A percentile compares a stretch with the other conserved stretches of the same genome.
phyloP scores from a whole-genome alignment of 2,113 vertebrate species.

The Tretioscincus oriximinensis region DNA sequence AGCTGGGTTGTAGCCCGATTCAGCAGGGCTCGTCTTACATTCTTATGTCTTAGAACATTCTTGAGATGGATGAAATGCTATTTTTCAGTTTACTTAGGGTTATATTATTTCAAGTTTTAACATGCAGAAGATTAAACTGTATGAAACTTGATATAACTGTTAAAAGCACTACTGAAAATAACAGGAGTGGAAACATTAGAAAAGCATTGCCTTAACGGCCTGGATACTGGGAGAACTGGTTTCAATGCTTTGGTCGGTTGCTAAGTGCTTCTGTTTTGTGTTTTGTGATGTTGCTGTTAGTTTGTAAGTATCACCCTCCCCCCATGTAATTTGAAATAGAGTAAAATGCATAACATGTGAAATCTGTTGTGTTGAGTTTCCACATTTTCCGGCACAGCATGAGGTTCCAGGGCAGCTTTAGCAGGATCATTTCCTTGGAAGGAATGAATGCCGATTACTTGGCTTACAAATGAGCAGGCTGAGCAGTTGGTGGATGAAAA shows the following conservation, averaged over 20 bases:
- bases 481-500: neutral
- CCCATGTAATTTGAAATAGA: neutral
- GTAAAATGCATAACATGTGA: neutral
- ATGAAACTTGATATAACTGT: neutral
- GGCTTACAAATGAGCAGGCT: neutral
- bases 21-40: neutral
- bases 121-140: neutral
- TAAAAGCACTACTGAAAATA: neutral
- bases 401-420: neutral
- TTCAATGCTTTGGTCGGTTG: neutral
- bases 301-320: neutral
- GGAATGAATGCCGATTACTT: neutral
- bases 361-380: neutral
- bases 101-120: neutral
- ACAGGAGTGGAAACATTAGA: fast-evolving
- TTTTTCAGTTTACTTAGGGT: neutral
- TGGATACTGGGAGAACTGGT: neutral
- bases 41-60: neutral
- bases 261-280: neutral
- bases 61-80: neutral
- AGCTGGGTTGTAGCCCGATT: no score
- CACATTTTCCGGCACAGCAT: neutral
- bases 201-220: neutral
- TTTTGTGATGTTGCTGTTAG: neutral
- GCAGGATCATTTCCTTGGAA: neutral